Evolutionary conservation across 2,113 vertebrate genomes (phyloP).

Genomic region (Mustela nigripes): DNA sequence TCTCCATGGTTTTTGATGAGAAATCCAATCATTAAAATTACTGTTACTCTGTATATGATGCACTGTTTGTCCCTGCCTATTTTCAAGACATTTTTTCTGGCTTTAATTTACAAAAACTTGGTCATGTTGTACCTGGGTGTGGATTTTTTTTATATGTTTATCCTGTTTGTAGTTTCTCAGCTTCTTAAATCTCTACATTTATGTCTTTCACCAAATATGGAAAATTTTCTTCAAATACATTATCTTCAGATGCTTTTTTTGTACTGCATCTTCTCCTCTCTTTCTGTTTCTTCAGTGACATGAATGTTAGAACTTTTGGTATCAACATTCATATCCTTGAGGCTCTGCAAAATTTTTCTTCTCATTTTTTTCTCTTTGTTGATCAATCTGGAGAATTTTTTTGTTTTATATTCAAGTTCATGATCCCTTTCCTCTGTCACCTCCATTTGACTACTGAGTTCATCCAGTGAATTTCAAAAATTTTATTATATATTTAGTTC

Average conservation of each 20-base stretch:
- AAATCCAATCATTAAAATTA: neutral
- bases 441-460: neutral
- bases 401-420: neutral
- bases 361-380: neutral
- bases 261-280: neutral
- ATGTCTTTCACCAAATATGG: neutral
- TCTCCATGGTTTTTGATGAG: neutral
- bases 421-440: neutral
- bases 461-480: neutral
- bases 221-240: conserved; percentile 12
- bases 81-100: neutral
- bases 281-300: neutral
- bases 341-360: neutral
- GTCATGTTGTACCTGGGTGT: neutral
- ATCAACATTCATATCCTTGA: neutral
- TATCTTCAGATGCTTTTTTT: neutral
- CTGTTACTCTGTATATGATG: neutral
- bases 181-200: neutral
- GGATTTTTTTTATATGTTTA: neutral
- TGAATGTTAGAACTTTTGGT: neutral
- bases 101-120: neutral
- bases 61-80: neutral
- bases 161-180: neutral
- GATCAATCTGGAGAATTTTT: neutral
- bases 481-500: conserved; percentile 28